These are phyloP conservation scores for Caerostris extrusa DNA, from an alignment of 1,140 invertebrate genomes.

Conservation along the genomic window DNA sequence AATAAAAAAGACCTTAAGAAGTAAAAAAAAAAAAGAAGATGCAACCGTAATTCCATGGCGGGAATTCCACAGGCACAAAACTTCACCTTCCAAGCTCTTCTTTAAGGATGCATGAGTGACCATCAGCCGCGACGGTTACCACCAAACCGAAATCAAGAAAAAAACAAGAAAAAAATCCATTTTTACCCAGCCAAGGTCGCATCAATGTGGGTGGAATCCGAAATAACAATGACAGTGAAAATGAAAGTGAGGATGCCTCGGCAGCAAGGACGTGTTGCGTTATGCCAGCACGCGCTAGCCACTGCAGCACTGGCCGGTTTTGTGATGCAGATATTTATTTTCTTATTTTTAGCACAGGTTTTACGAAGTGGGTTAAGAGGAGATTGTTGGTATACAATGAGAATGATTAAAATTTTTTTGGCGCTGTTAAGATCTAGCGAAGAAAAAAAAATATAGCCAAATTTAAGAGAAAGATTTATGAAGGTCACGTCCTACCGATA, in stretches of 20 bases:
- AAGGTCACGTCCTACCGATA: too few species aligned
- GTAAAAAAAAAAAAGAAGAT: not conserved
- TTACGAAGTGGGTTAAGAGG: not conserved
- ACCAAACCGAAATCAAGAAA: not conserved
- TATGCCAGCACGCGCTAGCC: too few species aligned
- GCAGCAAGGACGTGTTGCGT: constrained; percentile 46
- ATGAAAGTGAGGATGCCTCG: constrained; percentile 16
- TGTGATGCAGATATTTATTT: not conserved
- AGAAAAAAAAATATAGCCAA: too few species aligned
- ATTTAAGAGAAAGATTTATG: too few species aligned
- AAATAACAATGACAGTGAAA: constrained; percentile 73
- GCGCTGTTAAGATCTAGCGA: too few species aligned
- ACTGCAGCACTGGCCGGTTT: not conserved
- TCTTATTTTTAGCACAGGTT: not conserved
- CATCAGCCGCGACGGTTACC: not conserved
- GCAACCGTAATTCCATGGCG: not conserved
- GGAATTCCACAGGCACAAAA: not conserved
- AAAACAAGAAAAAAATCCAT: constrained; percentile 21
- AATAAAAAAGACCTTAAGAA: not conserved
- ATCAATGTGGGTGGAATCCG: constrained; percentile 57
- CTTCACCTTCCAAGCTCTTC: not conserved
- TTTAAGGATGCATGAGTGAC: constrained; percentile 40
- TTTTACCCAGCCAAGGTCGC: constrained; percentile 47
- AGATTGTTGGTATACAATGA: not conserved
- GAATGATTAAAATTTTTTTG: not conserved